These are phyloP conservation scores for Galendromus occidentalis DNA, from an alignment of 1,140 invertebrate genomes.

Conservation along the genomic window DNA sequence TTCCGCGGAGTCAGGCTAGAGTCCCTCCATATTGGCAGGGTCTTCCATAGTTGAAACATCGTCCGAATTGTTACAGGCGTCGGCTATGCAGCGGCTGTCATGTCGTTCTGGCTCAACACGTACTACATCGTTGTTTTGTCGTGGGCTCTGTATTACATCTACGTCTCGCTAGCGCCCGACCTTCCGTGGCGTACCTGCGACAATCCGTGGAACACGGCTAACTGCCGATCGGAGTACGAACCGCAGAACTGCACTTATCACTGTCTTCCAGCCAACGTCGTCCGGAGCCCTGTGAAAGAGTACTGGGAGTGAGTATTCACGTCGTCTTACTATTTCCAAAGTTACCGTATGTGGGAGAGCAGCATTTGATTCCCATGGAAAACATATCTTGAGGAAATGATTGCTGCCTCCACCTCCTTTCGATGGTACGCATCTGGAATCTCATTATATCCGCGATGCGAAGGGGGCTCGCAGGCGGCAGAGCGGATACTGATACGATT, in stretches of 20 bases:
- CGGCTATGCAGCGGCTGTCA: slow-evolving; percentile 90
- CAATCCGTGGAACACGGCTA: slow-evolving; percentile 75
- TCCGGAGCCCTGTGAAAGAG: slow-evolving; percentile 56
- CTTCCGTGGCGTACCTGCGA: slow-evolving; percentile 86
- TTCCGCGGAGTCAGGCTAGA: no score
- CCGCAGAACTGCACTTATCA: slow-evolving; percentile 25
- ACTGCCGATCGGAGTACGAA: slow-evolving; percentile 28
- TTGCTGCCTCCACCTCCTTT: no score
- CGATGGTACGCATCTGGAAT: no score
- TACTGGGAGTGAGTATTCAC: slow-evolving; percentile 66
- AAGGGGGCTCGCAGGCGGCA: no score
- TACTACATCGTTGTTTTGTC: slow-evolving; percentile 97
- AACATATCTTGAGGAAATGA: no score
- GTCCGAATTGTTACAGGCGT: slow-evolving; percentile 44
- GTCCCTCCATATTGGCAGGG: no score
- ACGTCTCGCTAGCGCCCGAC: slow-evolving; percentile 65
- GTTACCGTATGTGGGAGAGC: no score
- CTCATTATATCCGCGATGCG: no score
- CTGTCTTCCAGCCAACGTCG: slow-evolving; percentile 24
- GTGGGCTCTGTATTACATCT: slow-evolving; percentile 94
- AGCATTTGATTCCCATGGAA: no score
- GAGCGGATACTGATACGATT: no score
- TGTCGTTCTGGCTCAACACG: slow-evolving; percentile 97
- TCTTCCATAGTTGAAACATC: no score
- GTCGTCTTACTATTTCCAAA: no score